These are phyloP conservation scores for Pangasius sanitwongsei DNA, from an alignment of 2,797 vertebrate genomes.

Conservation along the genomic window DNA sequence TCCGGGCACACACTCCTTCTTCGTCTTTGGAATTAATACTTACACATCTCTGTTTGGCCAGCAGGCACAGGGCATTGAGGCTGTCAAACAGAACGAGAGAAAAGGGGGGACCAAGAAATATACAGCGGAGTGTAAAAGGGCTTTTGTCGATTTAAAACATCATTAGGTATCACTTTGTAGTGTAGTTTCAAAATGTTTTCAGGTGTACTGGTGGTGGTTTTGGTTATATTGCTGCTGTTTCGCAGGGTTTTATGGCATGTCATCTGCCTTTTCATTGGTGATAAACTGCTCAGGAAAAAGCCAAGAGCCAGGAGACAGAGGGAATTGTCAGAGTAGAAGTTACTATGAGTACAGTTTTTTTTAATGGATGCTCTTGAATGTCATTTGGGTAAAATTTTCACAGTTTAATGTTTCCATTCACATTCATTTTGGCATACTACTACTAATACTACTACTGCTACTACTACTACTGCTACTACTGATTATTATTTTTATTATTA, in stretches of 20 bases:
- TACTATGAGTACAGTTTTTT: background rate
- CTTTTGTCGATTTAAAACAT: conserved; percentile 54
- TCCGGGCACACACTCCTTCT: conserved; percentile 45
- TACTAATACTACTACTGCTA: background rate
- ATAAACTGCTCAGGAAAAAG: conserved; percentile 69
- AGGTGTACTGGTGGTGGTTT: conserved; percentile 73
- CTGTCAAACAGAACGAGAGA: conserved; percentile 36
- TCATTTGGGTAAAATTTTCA: background rate
- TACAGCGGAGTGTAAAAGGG: conserved; percentile 48
- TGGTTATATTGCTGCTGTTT: conserved; percentile 75
- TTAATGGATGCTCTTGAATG: background rate
- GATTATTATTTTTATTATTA: background rate
- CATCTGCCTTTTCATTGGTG: conserved; percentile 73
- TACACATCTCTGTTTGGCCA: conserved; percentile 52
- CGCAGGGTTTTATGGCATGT: conserved; percentile 81
- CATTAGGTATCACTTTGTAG: conserved; percentile 53
- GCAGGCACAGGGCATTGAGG: conserved; percentile 47
- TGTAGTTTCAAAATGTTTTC: conserved; percentile 72
- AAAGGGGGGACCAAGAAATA: conserved; percentile 32
- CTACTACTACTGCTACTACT: too few relatives aligned
- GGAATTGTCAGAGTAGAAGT: background rate
- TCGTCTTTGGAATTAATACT: conserved; percentile 64
- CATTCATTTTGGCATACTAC: background rate
- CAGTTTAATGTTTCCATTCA: background rate
- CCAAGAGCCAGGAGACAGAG: conserved; percentile 59